phyloP scores from a whole-genome alignment of 2,888 invertebrate species.

The Conomelus anceps region DNA sequence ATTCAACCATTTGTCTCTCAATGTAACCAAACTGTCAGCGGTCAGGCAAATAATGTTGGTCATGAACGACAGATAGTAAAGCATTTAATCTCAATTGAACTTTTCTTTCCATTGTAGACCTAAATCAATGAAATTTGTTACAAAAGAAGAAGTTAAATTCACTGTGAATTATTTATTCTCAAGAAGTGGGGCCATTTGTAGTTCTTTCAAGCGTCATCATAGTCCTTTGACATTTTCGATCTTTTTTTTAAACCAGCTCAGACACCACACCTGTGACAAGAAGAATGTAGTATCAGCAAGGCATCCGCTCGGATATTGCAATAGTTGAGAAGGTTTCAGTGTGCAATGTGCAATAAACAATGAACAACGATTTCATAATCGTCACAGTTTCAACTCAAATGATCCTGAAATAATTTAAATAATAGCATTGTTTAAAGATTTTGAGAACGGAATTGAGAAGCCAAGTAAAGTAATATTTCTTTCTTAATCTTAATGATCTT shows the following conservation, averaged over 20 bases:
- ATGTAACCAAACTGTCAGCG: background rate
- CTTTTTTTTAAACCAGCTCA: background rate
- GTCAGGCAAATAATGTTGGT: background rate
- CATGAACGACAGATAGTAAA: background rate
- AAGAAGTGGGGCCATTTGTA: background rate
- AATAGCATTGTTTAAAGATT: background rate
- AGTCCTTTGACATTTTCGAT: background rate
- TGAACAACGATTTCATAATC: background rate
- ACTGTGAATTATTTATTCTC: background rate
- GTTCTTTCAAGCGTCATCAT: background rate
- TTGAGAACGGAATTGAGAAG: no score
- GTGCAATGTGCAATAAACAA: no score
- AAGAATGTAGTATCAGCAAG: background rate
- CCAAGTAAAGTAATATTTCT: no score
- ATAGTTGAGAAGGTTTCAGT: background rate
- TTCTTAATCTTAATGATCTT: no score
- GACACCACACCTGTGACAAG: background rate
- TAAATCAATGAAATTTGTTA: background rate
- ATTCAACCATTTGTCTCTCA: background rate
- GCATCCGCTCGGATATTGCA: background rate
- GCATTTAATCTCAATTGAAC: background rate
- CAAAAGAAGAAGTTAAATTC: background rate
- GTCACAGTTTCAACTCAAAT: background rate
- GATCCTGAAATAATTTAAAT: background rate
- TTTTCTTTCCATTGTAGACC: background rate